Conservation (phyloP, 1,140 invertebrate genomes). For the Sinonovacula constricta region DNA sequence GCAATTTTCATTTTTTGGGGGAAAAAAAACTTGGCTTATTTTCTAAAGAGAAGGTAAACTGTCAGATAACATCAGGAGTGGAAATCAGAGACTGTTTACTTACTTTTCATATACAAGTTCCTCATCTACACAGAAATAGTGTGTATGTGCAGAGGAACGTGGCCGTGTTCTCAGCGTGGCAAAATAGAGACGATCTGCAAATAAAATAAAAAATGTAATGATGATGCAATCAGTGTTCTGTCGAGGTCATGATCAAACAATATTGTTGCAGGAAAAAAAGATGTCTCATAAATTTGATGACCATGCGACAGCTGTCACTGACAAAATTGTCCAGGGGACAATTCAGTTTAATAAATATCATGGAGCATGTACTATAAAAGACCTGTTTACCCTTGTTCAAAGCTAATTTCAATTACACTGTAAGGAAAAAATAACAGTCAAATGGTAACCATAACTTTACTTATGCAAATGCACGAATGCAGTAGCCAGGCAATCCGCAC, state of each 20-base stretch:
- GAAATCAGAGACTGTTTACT: slow-evolving; percentile 49
- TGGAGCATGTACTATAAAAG: background rate
- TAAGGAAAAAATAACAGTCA: too few species aligned
- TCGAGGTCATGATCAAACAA: background rate
- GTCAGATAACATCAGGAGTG: background rate
- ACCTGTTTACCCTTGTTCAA: slow-evolving; percentile 43
- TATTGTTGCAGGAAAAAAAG: too few species aligned
- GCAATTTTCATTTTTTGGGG: too few species aligned
- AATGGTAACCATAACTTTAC: too few species aligned
- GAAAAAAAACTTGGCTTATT: too few species aligned
- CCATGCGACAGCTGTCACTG: too few species aligned
- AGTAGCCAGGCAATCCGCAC: too few species aligned
- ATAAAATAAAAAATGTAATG: background rate
- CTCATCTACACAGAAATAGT: slow-evolving; percentile 96
- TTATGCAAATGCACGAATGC: too few species aligned
- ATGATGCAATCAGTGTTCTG: background rate
- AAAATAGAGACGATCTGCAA: slow-evolving; percentile 94
- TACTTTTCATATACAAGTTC: slow-evolving; percentile 95
- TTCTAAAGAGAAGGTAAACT: background rate
- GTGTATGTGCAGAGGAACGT: slow-evolving; percentile 88
- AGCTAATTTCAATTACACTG: slow-evolving; percentile 36
- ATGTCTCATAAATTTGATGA: too few species aligned
- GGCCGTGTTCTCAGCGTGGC: slow-evolving; percentile 90
- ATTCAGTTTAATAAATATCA: too few species aligned
- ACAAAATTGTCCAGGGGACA: too few species aligned